These are phyloP conservation scores for Smittia sp. DNA, from an alignment of 2,888 invertebrate species.

Conservation along the genomic window DNA sequence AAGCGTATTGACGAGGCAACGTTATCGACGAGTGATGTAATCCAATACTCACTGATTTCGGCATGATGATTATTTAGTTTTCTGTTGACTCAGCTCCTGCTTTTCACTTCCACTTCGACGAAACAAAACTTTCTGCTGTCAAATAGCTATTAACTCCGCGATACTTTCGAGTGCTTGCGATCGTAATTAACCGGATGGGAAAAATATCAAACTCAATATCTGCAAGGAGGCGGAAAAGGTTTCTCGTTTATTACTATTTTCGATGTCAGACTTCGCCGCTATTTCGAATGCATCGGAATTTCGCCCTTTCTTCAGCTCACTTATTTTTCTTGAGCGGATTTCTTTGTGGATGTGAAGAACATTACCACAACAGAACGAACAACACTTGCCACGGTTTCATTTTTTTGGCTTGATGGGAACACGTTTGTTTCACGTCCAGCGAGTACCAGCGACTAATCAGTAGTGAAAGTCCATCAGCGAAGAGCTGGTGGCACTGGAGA, in stretches of 20 bases:
- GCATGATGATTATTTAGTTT: conserved; percentile 30
- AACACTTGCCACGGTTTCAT: conserved; percentile 40
- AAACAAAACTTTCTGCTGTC: background rate
- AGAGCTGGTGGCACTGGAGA: background rate
- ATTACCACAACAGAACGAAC: background rate
- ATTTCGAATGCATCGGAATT: conserved; percentile 35
- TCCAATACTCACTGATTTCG: conserved; percentile 35
- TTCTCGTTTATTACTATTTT: background rate
- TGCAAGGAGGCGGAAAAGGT: background rate
- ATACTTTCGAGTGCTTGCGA: background rate
- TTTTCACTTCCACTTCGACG: background rate
- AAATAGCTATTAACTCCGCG: conserved; percentile 6
- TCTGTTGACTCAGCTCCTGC: conserved; percentile 3
- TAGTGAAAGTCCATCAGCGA: background rate
- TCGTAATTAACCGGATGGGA: background rate
- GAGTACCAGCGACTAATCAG: background rate
- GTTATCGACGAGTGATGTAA: background rate
- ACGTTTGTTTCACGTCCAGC: background rate
- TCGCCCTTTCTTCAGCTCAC: background rate
- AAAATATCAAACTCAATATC: conserved; percentile 8
- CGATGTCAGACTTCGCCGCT: background rate
- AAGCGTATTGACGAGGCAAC: too few species aligned
- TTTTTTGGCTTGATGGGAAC: too few species aligned
- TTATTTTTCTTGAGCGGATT: background rate
- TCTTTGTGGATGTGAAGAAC: background rate